Evolutionary conservation across 1,140 invertebrate genomes (phyloP), one percentile per base, ranked within the genome.

Genomic region (Neodiprion virginianus): DNA sequence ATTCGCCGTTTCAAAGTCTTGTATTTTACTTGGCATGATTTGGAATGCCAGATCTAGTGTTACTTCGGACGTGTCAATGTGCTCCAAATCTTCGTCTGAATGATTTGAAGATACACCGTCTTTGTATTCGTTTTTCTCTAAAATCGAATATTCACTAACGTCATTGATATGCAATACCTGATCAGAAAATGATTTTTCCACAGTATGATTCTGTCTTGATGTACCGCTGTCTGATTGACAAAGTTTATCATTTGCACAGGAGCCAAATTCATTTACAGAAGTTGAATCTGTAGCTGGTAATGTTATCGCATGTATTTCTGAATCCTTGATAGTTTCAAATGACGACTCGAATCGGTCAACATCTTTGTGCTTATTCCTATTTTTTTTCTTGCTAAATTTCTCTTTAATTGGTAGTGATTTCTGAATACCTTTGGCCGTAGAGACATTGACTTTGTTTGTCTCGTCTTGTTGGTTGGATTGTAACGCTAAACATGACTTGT

Each of bases 71-170:
- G 71, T 79, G n/a, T 84, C 80, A 1, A 86, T 82, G n/a, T 86
- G 85, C 21, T 85, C 85, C 8, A 86, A 83, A 14, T 87, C 85
- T 12, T 88, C 86, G 17, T 88, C 86, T 0, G 82, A 87, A 11
- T 85, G 85, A 49, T 79, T 78, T 8, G 77, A 73, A 67, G 76
- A 78, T 0, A 67, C 66, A 1, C 65, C n/a, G 23, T n/a, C 40
- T 14, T 7, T 11, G 69, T 68, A 73, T 50, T 66, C 49, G 71
- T 40, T 7, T 69, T 77, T 77, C 21, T 84, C 83, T 0, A 85
- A 75, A 10, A 85, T 80, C 11, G 85, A 83, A 73, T 83, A 86
- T 69, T 86, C 83, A 14, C 75, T 79, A 84, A 80, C n/a, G n/a
- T 86, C 83, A 10, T 85, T 83, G 7, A 74, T 9, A 1, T 70